A percentile compares a stretch with the other conserved stretches of the same genome.
Conservation (phyloP, 2,113 vertebrate species). For the Baryphthengus martii region DNA sequence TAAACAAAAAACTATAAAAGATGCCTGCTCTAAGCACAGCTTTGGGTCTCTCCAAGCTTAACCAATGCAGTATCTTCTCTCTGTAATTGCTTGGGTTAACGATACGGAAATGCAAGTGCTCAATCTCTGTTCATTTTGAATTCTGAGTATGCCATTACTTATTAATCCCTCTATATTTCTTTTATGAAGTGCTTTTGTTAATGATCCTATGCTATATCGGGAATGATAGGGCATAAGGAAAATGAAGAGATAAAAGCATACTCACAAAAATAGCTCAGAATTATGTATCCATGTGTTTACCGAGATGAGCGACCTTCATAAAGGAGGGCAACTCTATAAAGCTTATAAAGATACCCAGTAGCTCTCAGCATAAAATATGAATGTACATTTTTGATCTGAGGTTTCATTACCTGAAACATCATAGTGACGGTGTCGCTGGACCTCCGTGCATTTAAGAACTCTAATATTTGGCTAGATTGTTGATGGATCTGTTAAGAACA, state of each 20-base stretch:
- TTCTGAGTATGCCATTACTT: background rate
- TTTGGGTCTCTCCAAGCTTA: background rate
- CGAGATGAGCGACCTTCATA: background rate
- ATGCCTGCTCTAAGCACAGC: background rate
- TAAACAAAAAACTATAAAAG: background rate
- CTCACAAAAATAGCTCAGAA: background rate
- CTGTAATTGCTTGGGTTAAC: background rate
- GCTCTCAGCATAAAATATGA: background rate
- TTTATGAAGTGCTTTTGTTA: background rate
- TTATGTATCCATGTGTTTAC: background rate
- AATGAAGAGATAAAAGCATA: background rate
- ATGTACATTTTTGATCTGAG: background rate
- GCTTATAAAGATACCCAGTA: background rate
- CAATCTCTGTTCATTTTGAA: background rate
- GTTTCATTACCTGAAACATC: background rate
- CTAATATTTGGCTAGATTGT: background rate
- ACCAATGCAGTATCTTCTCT: background rate
- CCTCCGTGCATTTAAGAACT: background rate
- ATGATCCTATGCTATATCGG: constrained; percentile 3
- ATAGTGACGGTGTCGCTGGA: background rate
- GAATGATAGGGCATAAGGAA: background rate
- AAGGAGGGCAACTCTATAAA: background rate
- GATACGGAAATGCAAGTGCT: background rate
- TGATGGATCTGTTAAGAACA: background rate
- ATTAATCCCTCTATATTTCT: constrained; percentile 33